Evolutionary conservation across 2,888 invertebrate genomes (phyloP).

Genomic region (Stratiomys singularior): DNA sequence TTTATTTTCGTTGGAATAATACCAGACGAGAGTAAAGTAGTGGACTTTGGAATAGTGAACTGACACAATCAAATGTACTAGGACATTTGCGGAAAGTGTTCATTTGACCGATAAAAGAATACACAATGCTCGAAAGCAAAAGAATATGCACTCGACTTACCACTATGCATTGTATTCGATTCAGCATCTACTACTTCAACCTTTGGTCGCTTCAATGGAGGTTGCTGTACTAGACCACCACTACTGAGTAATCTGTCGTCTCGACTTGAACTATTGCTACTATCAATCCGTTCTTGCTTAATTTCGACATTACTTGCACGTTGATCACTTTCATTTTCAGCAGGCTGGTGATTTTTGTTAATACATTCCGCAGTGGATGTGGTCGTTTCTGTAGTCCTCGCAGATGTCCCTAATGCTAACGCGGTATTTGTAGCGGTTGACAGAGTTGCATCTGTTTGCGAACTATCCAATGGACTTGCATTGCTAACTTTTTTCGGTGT

Average conservation of each 20-base stretch:
- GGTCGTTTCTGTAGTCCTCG: slow-evolving; percentile 25
- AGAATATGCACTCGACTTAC: slow-evolving; percentile 69
- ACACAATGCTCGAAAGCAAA: neutral
- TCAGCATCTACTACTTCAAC: slow-evolving; percentile 88
- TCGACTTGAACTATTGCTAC: slow-evolving; percentile 68
- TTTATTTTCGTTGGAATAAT: too few species aligned
- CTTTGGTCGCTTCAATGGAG: slow-evolving; percentile 75
- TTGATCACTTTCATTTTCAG: slow-evolving; percentile 55
- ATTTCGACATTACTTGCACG: slow-evolving; percentile 65
- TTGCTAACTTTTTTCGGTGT: slow-evolving; percentile 71
- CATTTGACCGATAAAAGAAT: too few species aligned
- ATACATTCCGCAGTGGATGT: slow-evolving; percentile 60
- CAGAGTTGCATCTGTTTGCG: slow-evolving; percentile 61
- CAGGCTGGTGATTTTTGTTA: slow-evolving; percentile 42
- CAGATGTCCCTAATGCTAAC: too few species aligned
- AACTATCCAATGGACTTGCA: slow-evolving; percentile 65
- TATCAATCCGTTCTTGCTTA: slow-evolving; percentile 76
- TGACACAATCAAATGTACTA: neutral
- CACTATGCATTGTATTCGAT: slow-evolving; percentile 90
- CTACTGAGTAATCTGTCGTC: slow-evolving; percentile 66
- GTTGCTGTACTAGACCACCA: slow-evolving; percentile 52
- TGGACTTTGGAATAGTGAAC: too few species aligned
- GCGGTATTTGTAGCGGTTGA: neutral
- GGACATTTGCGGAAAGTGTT: neutral
- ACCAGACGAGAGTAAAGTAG: too few species aligned